Evolutionary conservation across 1,140 invertebrate genomes (phyloP).

Genomic region (Caenorhabditis briggsae): DNA sequence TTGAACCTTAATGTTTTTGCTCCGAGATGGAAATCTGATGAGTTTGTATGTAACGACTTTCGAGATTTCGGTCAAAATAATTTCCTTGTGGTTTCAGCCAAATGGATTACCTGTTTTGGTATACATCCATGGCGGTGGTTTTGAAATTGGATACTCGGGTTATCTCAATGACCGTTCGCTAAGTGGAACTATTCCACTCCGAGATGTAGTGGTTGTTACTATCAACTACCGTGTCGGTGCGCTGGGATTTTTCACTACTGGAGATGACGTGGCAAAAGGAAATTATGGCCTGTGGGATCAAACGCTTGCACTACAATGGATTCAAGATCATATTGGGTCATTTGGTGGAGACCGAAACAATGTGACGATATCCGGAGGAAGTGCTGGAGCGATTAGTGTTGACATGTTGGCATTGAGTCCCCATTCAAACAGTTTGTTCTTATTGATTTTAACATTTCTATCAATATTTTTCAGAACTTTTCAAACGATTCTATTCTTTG

Average conservation of each 20-base stretch:
- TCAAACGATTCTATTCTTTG: constrained; percentile 62
- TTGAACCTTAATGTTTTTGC: constrained; percentile 91
- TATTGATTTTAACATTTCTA: too few species aligned
- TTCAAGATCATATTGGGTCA: constrained; percentile 74
- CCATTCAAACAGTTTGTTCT: constrained; percentile 82
- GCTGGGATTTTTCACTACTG: constrained; percentile 73
- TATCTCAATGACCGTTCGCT: constrained; percentile 81
- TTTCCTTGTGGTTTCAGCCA: constrained; percentile 35
- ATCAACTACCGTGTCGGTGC: constrained; percentile 66
- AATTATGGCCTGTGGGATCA: constrained; percentile 78
- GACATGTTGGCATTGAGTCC: constrained; percentile 86
- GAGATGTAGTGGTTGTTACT: constrained; percentile 62
- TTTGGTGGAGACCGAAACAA: constrained; percentile 80
- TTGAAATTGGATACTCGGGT: constrained; percentile 80
- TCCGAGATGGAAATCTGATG: constrained; percentile 80
- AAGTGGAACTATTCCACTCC: constrained; percentile 83
- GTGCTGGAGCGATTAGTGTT: constrained; percentile 87
- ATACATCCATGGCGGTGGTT: constrained; percentile 95
- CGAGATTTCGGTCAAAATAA: background rate
- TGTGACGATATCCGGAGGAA: constrained; percentile 80
- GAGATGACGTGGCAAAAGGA: constrained; percentile 73
- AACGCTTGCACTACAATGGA: constrained; percentile 77
- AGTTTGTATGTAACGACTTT: background rate
- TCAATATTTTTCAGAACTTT: constrained; percentile 56
- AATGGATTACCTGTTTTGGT: constrained; percentile 86